These are phyloP conservation scores for Allolobophora icterica DNA, from an alignment of 2,888 invertebrate genomes.

Conservation along the genomic window DNA sequence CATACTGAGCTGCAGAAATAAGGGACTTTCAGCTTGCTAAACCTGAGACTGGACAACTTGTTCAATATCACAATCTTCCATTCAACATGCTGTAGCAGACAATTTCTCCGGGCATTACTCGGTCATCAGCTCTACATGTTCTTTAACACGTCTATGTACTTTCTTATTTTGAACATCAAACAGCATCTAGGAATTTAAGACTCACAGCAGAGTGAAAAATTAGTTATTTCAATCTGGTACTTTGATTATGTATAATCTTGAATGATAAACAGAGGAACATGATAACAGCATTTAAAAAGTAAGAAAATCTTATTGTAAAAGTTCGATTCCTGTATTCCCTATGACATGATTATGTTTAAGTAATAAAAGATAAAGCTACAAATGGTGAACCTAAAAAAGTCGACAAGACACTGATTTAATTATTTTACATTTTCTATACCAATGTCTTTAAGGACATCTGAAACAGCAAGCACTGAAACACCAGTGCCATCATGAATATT, in stretches of 20 bases:
- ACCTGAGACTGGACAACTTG: not conserved
- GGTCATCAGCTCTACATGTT: not conserved
- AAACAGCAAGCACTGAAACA: not conserved
- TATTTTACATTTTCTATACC: not conserved
- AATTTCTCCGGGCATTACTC: not conserved
- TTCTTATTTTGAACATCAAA: not conserved
- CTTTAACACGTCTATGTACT: not conserved
- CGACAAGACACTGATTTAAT: not conserved
- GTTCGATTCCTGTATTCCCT: not conserved
- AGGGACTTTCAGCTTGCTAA: not conserved
- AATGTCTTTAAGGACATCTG: not conserved
- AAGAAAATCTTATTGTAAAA: not conserved
- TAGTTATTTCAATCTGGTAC: not conserved
- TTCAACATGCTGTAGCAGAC: not conserved
- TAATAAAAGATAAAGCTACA: not conserved
- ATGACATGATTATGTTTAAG: not conserved
- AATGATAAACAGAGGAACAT: not conserved
- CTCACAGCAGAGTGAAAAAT: not conserved
- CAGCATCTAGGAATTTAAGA: not conserved
- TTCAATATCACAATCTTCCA: not conserved
- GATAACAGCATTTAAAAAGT: not conserved
- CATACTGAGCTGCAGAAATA: not conserved
- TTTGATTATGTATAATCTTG: not conserved
- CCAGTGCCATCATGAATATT: constrained; percentile 11
- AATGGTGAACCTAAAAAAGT: not conserved